Conservation (phyloP, 2,888 invertebrate genomes). For the Cybosia mesomella region DNA sequence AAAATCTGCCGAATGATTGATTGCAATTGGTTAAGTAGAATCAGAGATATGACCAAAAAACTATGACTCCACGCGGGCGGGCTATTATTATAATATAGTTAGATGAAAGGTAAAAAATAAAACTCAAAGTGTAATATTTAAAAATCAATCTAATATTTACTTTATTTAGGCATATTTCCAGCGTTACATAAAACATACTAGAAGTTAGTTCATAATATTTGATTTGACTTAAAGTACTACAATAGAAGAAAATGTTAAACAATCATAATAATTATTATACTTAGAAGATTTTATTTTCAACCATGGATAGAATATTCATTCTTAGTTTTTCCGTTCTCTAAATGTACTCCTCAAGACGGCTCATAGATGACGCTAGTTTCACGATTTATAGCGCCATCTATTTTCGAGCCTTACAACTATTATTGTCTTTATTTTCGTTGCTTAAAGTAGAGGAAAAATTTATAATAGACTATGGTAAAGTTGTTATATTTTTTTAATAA, state of each 20-base stretch:
- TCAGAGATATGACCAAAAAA: too few relatives aligned
- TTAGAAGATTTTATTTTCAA: constrained; percentile 54
- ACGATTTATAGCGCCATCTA: constrained; percentile 45
- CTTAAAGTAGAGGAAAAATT: constrained; percentile 42
- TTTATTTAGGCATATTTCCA: constrained; percentile 76
- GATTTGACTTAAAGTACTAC: constrained; percentile 51
- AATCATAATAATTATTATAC: constrained; percentile 31
- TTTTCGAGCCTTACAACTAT: constrained; percentile 25
- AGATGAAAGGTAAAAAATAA: too few relatives aligned
- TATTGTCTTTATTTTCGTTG: constrained; percentile 57
- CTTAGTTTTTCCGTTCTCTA: constrained; percentile 6
- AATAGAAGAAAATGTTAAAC: constrained; percentile 52
- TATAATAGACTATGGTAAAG: constrained; percentile 41
- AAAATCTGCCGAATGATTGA: too few relatives aligned
- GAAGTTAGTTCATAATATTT: constrained; percentile 60
- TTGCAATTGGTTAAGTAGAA: too few relatives aligned
- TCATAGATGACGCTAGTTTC: constrained; percentile 35
- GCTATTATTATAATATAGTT: too few relatives aligned
- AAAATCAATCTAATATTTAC: constrained; percentile 67
- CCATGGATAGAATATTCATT: constrained; percentile 34
- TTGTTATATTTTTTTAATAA: constrained; percentile 47
- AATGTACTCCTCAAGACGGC: constrained; percentile 1
- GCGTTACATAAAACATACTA: constrained; percentile 70
- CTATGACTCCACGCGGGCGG: too few relatives aligned
- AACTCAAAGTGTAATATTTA: constrained; percentile 43